Evolutionary conservation across 2,888 invertebrate genomes (phyloP), one percentile per base, ranked within the genome.

Genomic region (Andrena bucephala): DNA sequence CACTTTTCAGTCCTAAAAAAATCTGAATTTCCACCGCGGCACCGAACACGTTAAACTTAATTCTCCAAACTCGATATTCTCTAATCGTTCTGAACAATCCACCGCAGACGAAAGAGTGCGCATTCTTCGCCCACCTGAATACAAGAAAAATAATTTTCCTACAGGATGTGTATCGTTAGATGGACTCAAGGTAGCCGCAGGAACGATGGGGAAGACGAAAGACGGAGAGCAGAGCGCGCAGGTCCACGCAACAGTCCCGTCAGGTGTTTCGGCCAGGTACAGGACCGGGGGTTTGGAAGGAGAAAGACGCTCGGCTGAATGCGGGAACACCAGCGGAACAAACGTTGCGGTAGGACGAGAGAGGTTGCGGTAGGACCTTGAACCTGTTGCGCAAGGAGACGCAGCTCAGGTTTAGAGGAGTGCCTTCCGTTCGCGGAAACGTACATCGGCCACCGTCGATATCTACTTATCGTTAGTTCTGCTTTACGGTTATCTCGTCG

Each of bases 301-400:
- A 74, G 77, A 70, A 50, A 33, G 81, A 75, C 65, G 74, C 20
- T 60, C 48, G 48, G 24, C 13, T 59, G 66, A 54, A 71, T 68
- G 66, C 69, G 74, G 74, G 75, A 78, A 75, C 66, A 76, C 48
- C 62, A 68, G 10, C 65, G 78, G 24, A 83, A 78, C 68, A 77
- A 83, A 85, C 59, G 68, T 85, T 88, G 77, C 67, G 90, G 89
- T 90, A 89, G 87, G 89, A 88, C 86, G 63, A 73, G 67, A 78
- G 77, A 82, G 68, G 76, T 90, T 90, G 87, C 76, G 90, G 90
- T 89, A 90, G 90, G 90, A 86, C 90, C 83, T 87, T 85, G 81
- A 85, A 90, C 89, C 88, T 90, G 90, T 89, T 90, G 88, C 90
- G 77, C 86, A 87, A 90, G 84, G 31, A 75, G 78, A 72, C 66